Base-by-base conservation (phyloP, 2,113 vertebrate genomes). In the Neomonachus schauinslandi region DNA sequence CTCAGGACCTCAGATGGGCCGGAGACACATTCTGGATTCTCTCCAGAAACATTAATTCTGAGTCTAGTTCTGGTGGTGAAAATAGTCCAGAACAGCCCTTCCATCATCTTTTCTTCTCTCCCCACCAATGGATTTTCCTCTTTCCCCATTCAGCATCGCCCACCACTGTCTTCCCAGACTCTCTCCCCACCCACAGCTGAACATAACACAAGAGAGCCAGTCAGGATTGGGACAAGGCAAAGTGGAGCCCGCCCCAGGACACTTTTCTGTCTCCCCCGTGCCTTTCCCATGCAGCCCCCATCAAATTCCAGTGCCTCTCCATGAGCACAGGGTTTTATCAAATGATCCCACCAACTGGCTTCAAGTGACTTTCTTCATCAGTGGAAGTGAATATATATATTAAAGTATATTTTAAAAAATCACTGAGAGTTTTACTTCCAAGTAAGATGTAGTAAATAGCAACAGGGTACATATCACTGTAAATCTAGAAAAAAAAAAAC, bases 181-280 rank as follows among this genome's bases (percentile, higher is more conserved):
- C 33, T 31, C 21, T 46, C 69, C 28, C 5, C 67, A 59, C 89
- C 61, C 51, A 33, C 1, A 42, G 80, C 26, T 10, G 4, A 4
- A 42, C 1, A 2, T 53, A 3, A 46, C 0, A 4, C n/a, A 22
- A 28, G 39, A 72, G 9, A 72, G n/a, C 8, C 39, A 33, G 0
- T 13, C 22, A 18, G 1, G 26, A 0, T 0, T 16, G 33, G 80
- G 51, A 15, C 3, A 18, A 49, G 67, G 11, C 53, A 22, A 6
- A 9, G 14, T 2, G 22, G 26, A 11, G 4, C 65, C 6, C 26
- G 9, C 8, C 14, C 0, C 28, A 1, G 36, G 31, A 3, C 31
- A 0, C 7, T 9, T 5, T 42, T 6, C 53, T 16, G 1, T 31
- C 33, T 53, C 67, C 15, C 46, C 19, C 2, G 1, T 14, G 2